These are phyloP conservation scores for Hanleya hanleyi DNA, from an alignment of 2,888 invertebrate species.

Conservation along the genomic window DNA sequence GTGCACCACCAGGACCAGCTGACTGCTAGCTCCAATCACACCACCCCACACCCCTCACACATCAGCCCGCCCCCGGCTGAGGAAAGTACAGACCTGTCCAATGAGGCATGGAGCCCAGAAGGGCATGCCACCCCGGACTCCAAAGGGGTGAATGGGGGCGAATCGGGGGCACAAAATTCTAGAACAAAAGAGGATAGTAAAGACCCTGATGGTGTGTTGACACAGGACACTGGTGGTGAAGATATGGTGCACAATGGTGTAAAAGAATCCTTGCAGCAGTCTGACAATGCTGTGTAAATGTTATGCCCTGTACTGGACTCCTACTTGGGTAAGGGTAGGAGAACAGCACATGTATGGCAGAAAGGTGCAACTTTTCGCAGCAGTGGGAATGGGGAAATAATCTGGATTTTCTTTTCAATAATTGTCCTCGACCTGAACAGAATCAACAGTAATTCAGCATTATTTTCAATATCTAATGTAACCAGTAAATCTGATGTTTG, in stretches of 20 bases:
- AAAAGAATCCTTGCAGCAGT: not conserved
- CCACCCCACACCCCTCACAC: not conserved
- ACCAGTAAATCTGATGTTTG: too few relatives aligned
- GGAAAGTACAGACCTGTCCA: not conserved
- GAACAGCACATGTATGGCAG: too few relatives aligned
- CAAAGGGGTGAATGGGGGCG: not conserved
- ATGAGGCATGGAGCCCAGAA: not conserved
- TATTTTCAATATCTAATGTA: too few relatives aligned
- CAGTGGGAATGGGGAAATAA: too few relatives aligned
- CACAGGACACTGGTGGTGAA: not conserved
- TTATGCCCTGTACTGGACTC: too few relatives aligned
- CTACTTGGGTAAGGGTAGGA: too few relatives aligned
- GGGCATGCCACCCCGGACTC: not conserved
- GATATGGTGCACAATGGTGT: not conserved
- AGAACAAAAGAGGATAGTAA: not conserved
- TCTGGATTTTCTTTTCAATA: too few relatives aligned
- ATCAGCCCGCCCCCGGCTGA: too few relatives aligned
- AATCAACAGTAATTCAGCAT: too few relatives aligned
- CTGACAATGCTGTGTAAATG: not conserved
- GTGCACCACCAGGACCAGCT: not conserved
- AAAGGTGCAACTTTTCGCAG: too few relatives aligned
- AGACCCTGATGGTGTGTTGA: not conserved
- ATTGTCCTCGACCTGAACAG: too few relatives aligned
- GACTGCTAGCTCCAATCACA: slow-evolving; percentile 5
- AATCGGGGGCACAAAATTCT: not conserved